Conservation (phyloP, 2,113 vertebrate species). For the Hylia prasina region DNA sequence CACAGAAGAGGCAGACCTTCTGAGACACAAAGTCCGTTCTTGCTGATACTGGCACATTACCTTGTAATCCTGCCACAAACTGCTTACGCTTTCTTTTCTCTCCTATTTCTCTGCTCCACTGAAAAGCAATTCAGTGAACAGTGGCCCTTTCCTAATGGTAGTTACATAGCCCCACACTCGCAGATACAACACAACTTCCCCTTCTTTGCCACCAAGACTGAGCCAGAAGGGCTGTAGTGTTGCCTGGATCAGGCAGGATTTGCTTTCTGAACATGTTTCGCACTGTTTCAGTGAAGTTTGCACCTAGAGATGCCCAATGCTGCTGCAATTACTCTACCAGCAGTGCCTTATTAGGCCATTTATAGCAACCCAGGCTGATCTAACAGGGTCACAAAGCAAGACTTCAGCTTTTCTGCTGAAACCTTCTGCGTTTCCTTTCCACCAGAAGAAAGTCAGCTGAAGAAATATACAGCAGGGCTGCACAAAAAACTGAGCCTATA, state of each 20-base stretch:
- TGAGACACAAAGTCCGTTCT: background rate
- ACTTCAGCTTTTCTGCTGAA: background rate
- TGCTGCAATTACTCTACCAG: background rate
- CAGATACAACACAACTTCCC: background rate
- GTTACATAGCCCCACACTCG: accelerated
- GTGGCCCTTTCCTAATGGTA: background rate
- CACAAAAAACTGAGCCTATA: background rate
- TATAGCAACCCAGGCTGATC: background rate
- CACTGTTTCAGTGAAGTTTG: background rate
- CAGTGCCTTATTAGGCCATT: background rate
- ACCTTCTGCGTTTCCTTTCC: background rate
- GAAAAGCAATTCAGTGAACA: background rate
- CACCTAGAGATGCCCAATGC: background rate
- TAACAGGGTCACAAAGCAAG: background rate
- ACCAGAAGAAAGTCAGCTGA: background rate
- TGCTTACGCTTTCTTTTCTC: background rate
- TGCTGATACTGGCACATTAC: background rate
- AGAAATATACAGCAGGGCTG: background rate
- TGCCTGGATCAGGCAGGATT: background rate
- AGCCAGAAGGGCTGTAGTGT: background rate
- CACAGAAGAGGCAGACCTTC: background rate
- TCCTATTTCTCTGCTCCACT: background rate
- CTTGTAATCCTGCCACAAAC: background rate
- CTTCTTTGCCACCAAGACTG: background rate
- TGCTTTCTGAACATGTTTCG: background rate